These are phyloP conservation scores for Scomber japonicus DNA, from an alignment of 2,113 vertebrate species.

Conservation along the genomic window DNA sequence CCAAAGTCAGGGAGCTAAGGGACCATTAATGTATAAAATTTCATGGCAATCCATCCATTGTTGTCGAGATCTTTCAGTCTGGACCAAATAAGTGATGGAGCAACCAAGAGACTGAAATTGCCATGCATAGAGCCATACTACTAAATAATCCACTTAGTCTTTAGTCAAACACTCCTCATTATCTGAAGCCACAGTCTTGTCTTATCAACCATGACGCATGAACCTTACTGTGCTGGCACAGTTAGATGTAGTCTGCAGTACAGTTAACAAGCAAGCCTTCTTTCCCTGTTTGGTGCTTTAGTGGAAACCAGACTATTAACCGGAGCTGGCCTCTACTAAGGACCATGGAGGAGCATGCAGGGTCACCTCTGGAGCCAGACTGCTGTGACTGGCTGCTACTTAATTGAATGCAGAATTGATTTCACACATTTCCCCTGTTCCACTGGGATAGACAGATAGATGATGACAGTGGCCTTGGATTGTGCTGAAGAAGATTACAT, in stretches of 20 bases:
- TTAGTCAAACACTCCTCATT: not conserved
- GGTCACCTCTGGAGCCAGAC: conserved; percentile 68
- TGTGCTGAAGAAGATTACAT: conserved; percentile 74
- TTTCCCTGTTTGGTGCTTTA: conserved; percentile 10
- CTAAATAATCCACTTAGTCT: too few species aligned
- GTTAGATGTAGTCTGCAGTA: not conserved
- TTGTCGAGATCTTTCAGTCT: too few species aligned
- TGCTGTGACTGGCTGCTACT: conserved; percentile 60
- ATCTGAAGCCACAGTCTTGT: conserved; percentile 8
- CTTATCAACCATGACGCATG: conserved; percentile 5
- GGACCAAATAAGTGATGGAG: too few species aligned
- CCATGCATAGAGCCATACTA: too few species aligned
- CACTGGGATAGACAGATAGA: conserved; percentile 63
- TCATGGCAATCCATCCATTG: too few species aligned
- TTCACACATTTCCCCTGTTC: conserved; percentile 70
- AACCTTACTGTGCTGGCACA: not conserved
- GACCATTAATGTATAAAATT: too few species aligned
- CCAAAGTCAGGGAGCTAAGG: too few species aligned
- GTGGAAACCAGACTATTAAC: conserved; percentile 36
- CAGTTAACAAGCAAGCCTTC: not conserved
- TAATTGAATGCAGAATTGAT: conserved; percentile 80
- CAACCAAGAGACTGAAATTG: too few species aligned
- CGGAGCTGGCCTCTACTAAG: conserved; percentile 37
- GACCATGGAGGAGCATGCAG: conserved; percentile 41
- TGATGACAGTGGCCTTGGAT: conserved; percentile 72